These are phyloP conservation scores for Nephila pilipes DNA, from an alignment of 1,140 invertebrate species.

Conservation along the genomic window DNA sequence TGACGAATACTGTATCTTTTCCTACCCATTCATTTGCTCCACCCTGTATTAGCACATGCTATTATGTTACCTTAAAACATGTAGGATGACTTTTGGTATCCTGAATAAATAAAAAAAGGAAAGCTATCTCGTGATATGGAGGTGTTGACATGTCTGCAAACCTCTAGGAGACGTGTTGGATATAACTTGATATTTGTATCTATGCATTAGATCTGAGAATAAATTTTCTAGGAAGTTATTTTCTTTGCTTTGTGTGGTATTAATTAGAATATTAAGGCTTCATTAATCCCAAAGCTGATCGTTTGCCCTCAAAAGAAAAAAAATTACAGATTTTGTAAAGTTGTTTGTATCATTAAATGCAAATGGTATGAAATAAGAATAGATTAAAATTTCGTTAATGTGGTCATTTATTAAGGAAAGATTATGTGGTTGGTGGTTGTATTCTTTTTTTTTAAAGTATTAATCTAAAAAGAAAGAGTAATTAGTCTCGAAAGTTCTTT, in stretches of 20 bases:
- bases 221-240: neutral
- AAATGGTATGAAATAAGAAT: too few species aligned
- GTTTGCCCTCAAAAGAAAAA: too few species aligned
- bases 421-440: too few species aligned
- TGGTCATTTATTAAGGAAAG: too few species aligned
- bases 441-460: too few species aligned
- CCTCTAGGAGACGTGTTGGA: neutral
- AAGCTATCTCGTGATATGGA: neutral
- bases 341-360: too few species aligned
- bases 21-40: neutral
- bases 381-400: too few species aligned
- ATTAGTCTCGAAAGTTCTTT: too few species aligned
- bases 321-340: too few species aligned
- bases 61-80: neutral
- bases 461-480: too few species aligned
- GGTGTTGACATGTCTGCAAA: neutral
- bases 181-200: neutral
- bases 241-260: neutral
- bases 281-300: too few species aligned
- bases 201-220: neutral
- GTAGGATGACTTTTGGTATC: neutral
- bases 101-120: neutral
- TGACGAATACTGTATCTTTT: neutral
- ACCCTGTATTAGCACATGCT: neutral
- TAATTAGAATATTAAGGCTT: too few species aligned